These are phyloP conservation scores for Eristalinus sepulchralis DNA, from an alignment of 2,888 invertebrate species.

Conservation along the genomic window DNA sequence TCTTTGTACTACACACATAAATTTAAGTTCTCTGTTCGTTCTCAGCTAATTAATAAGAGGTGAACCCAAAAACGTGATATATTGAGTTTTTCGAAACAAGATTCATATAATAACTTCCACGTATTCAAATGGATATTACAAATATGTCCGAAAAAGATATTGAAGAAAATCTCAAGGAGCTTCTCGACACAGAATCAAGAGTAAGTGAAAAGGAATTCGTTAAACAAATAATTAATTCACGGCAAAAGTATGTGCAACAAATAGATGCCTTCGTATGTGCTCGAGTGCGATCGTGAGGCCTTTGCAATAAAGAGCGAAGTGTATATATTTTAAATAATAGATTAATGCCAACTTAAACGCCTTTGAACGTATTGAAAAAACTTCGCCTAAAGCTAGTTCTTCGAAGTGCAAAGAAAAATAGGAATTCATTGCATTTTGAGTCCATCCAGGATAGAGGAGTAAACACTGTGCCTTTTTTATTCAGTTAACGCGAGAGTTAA, in stretches of 20 bases:
- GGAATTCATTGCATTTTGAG: constrained; percentile 11
- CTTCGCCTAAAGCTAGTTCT: too few relatives aligned
- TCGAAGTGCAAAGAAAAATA: too few relatives aligned
- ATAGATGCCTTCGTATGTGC: background rate
- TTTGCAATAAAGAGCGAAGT: background rate
- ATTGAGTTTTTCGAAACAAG: background rate
- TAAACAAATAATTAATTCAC: background rate
- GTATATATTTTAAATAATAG: constrained; percentile 4
- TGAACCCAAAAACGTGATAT: background rate
- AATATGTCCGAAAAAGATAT: constrained; percentile 77
- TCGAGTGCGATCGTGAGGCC: background rate
- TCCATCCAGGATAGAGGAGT: constrained; percentile 32
- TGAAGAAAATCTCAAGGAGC: constrained; percentile 77
- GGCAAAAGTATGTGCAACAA: background rate
- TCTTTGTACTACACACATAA: background rate
- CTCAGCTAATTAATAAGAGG: background rate
- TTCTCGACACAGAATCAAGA: constrained; percentile 77
- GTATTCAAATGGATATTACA: constrained; percentile 22
- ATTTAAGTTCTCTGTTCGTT: background rate
- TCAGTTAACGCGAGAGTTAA: constrained; percentile 35
- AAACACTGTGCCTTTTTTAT: constrained; percentile 18
- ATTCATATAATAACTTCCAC: background rate
- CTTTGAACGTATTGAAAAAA: constrained; percentile 9
- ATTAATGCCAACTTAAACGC: too few relatives aligned
- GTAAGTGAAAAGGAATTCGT: constrained; percentile 73